Conservation (phyloP, 2,113 vertebrate genomes). For the Pollachius pollachius region DNA sequence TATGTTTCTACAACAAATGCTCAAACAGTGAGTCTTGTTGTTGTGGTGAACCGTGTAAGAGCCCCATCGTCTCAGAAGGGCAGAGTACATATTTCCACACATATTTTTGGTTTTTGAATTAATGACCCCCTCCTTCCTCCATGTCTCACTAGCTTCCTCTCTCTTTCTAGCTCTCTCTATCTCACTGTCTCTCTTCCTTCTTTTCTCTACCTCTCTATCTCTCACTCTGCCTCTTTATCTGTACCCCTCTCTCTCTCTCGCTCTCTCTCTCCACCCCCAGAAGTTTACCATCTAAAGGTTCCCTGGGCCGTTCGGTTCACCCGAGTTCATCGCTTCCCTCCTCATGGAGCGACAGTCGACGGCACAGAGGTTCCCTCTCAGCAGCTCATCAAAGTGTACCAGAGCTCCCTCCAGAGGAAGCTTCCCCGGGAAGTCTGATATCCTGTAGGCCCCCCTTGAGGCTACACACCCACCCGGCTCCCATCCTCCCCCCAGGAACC, state of each 20-base stretch:
- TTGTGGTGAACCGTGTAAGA: slow-evolving; percentile 17
- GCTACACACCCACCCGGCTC: too few species aligned
- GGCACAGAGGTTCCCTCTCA: too few species aligned
- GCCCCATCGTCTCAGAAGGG: slow-evolving; percentile 25
- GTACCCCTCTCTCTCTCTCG: too few species aligned
- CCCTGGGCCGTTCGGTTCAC: too few species aligned
- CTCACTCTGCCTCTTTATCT: neutral
- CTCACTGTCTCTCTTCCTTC: slow-evolving; percentile 18
- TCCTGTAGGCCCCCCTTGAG: too few species aligned
- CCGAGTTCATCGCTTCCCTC: too few species aligned
- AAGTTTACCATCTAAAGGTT: too few species aligned
- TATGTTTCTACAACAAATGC: slow-evolving; percentile 13
- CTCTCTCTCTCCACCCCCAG: too few species aligned
- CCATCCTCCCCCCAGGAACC: neutral
- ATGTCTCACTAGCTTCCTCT: slow-evolving; percentile 49
- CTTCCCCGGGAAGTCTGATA: too few species aligned
- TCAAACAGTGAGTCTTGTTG: neutral
- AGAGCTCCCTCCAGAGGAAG: too few species aligned
- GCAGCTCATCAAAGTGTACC: too few species aligned
- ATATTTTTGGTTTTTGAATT: slow-evolving; percentile 48
- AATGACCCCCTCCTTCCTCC: slow-evolving; percentile 55
- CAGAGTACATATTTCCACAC: slow-evolving; percentile 50
- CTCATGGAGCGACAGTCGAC: too few species aligned
- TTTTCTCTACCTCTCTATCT: slow-evolving; percentile 18
- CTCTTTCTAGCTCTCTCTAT: slow-evolving; percentile 42